Evolutionary conservation across 2,113 vertebrate genomes (phyloP), one percentile per base, ranked within the genome.

Genomic region (Vimba vimba): DNA sequence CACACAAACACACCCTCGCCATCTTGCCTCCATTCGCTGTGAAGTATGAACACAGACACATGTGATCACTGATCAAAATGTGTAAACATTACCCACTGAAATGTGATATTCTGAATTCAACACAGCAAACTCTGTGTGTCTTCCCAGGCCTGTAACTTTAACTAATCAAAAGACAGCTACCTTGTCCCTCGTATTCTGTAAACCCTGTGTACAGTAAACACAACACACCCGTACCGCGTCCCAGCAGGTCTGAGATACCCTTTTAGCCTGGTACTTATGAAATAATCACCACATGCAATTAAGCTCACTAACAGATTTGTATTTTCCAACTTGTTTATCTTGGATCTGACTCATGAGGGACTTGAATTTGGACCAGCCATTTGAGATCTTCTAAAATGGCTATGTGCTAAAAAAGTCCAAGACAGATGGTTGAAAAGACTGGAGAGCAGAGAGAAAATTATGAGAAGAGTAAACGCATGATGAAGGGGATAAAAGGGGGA

Each of bases 401-500:
- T 39, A 84, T 86, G 19, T 25, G 59, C 45, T 45, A 36, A 52
- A 69, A 76, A 52, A 55, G 45, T 39, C 73, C 25, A 33, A 86
- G 75, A 75, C 55, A 81, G 30, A 84, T 52, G 50, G 4, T 59
- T 82, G 52, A 84, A 57, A 62, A 36, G 82, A 85, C 79, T 21
- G 86, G 88, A 85, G 88, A 91, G 86, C 27, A 55, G 73, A 86
- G 85, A 91, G 89, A 92, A 91, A 87, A 86, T 50, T 83, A 86
- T 85, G 87, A 78, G 68, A 78, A 60, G 83, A 82, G 88, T 52
- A 85, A 39, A 62, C 82, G 83, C 79, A 89, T 91, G 91, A 88
- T 57, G 60, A 57, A 86, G 87, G 91, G 91, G 89, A 92, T 91
- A 86, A 86, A n/a, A 80, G 86, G 92, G 89, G 92, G 91, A 94